Evolutionary conservation across 2,113 vertebrate species (phyloP), one percentile per base, ranked within the genome.

Genomic region (Scortum barcoo): DNA sequence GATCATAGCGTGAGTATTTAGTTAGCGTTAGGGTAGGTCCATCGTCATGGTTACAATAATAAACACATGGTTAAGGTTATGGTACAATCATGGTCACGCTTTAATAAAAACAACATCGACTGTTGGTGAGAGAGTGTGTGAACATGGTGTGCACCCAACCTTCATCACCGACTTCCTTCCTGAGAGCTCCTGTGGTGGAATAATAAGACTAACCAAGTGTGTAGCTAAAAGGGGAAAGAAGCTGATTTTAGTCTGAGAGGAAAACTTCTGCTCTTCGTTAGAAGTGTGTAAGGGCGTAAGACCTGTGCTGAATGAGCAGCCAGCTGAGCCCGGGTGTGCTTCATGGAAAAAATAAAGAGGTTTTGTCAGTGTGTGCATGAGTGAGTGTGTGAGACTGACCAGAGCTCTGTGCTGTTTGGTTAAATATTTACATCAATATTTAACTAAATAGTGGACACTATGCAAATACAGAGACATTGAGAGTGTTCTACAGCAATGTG

Each of bases 401-500:
- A 86, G 84, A 80, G 65, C 78, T 5, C 30, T 46, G 51, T 26
- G 69, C 77, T 57, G 61, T 3, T 42, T 61, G 61, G 56, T 89
- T 86, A 78, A 85, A 88, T 86, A 85, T 90, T 90, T 72, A 88
- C 88, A 90, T 50, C 46, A 66, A 74, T 36, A 36, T 36, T 36
- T 36, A 36, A 36, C 33, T 36, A 73, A 84, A 77, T n/a, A 58
- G 70, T 33, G 42, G 53, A 24, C 28, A 14, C 24, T 44, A 80
- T 53, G 38, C 67, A 86, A 38, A 82, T 62, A 53, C 36, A 58
- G 13, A 9, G n/a, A 36, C 19, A 48, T n/a, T 17, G 46, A 46
- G 2, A 70, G 42, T 17, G 4, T 36, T 30, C 26, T 42, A 30
- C 24, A 67, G 63, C 38, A 26, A 60, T 58, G 44, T 33, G 70